Base-by-base conservation (phyloP, 2,888 invertebrate genomes). In the Xestobium rufovillosum region DNA sequence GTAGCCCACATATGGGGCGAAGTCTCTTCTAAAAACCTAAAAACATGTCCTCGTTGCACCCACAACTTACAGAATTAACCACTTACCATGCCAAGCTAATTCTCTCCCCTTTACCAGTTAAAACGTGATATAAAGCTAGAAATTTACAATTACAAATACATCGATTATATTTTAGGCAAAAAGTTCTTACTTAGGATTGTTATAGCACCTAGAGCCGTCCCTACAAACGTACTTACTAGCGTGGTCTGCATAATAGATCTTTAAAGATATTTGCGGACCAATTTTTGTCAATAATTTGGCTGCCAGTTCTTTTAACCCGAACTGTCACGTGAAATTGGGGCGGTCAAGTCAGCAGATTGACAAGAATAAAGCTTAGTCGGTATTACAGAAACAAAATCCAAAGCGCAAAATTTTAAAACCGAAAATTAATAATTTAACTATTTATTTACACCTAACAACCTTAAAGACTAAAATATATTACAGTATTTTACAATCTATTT, bases 1-100 rank as follows among this genome's bases (percentile, higher is more conserved):
- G 83, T 80, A 25, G 86, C 89, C 97, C 97, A 98, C 88, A 98
- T 88, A 65, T 90, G 90, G 0, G 98, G 97, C 11, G 92, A 89
- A 8, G 89, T 84, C 45, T 82, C 77, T 56, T 78, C 76, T 51
- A 97, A 70, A 70, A 95, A 91, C 86, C 78, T 77, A 50, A 30
- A 52, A 50, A 8, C 6, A n/a, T 6, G n/a, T n/a, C 6, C 6
- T 19, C 6, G 6, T 19, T 8, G n/a, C 23, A 6, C 23, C 23
- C 23, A 19, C 6, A 19, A 6, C 23, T 19, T n/a, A 19, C 6
- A 19, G n/a, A 8, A 6, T 19, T 8, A 19, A n/a, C 6, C 6
- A 47, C 63, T 57, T 53, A 75, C 85, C 94, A 94, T 70, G 83
- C 91, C 52, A 92, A 56, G 67, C 88, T 89, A 55, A 90, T 74